phyloP scores from a whole-genome alignment of 1,140 invertebrate genomes.

The Cepaea nemoralis region DNA sequence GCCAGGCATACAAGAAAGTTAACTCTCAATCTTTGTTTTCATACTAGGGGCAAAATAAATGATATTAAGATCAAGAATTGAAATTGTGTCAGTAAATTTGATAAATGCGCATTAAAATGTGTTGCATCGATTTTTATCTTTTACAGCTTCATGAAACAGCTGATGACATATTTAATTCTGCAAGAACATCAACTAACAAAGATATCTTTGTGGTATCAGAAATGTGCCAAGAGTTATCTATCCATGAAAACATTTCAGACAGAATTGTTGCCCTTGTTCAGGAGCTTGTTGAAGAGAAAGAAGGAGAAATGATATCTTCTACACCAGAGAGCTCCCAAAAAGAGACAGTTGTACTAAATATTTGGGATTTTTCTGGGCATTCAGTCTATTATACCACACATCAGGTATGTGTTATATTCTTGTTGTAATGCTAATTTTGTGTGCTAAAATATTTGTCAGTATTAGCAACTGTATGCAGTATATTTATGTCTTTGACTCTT shows the following conservation, averaged over 20 bases:
- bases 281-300: constrained; percentile 52
- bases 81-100: too few relatives aligned
- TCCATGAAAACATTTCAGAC: constrained; percentile 51
- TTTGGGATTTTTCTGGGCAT: constrained; percentile 72
- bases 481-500: background rate
- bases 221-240: background rate
- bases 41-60: too few relatives aligned
- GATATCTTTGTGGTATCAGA: constrained; percentile 16
- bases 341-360: constrained; percentile 63
- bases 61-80: too few relatives aligned
- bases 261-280: constrained; percentile 61
- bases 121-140: too few relatives aligned
- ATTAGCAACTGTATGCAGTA: too few relatives aligned
- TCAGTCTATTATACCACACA: constrained; percentile 69
- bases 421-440: background rate
- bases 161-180: background rate
- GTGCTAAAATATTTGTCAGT: too few relatives aligned
- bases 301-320: constrained; percentile 35
- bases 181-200: background rate
- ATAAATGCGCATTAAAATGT: too few relatives aligned
- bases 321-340: constrained; percentile 31
- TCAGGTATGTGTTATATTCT: constrained; percentile 55
- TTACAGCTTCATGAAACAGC: background rate
- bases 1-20: too few relatives aligned
- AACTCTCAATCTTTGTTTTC: too few relatives aligned